Evolutionary conservation across 2,888 invertebrate species (phyloP), one percentile per base, ranked within the genome.

Genomic region (Meteorus colon): DNA sequence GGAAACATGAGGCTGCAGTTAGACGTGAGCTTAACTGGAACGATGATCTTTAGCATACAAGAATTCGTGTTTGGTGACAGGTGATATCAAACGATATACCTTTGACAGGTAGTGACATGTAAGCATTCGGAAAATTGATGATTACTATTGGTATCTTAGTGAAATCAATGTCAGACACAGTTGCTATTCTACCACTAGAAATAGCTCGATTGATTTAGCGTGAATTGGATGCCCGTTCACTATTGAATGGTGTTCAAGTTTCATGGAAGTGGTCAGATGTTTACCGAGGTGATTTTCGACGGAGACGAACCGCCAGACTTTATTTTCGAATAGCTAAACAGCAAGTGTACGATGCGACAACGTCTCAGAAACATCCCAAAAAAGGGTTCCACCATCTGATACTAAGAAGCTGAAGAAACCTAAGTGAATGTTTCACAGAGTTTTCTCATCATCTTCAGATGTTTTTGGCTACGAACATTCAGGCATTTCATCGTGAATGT

Each of bases 111-210:
- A 68, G 68, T 29, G 51, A 68, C 51, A 68, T 68, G 68, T 27
- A 68, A 68, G n/a, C 48, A 4, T 51, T 68, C 29, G 45, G 51
- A 68, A 68, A 27, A 31, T 14, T 69, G 14, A 69, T 69, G 55
- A 31, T 6, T 4, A n/a, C 27, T 31, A 29, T 69, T 14, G n/a
- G 34, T 16, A 10, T n/a, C 16, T 10, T 6, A 16, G 2, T 29
- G 16, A 69, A 14, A 19, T n/a, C 27, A 19, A 8, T n/a, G 6
- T 31, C 6, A 16, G 51, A 69, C 29, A n/a, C 29, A 8, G 48
- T 69, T 55, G n/a, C 55, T 29, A 31, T 51, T 55, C 8, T 55
- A 14, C 34, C 69, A 48, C 4, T 69, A n/a, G 69, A 51, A 55
- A 19, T 69, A 4, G 12, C 8, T 14, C 8, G 29, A 12, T 12